Base-by-base conservation (phyloP, 64 coral and sea anemone species). In the Anthopleura sola region DNA sequence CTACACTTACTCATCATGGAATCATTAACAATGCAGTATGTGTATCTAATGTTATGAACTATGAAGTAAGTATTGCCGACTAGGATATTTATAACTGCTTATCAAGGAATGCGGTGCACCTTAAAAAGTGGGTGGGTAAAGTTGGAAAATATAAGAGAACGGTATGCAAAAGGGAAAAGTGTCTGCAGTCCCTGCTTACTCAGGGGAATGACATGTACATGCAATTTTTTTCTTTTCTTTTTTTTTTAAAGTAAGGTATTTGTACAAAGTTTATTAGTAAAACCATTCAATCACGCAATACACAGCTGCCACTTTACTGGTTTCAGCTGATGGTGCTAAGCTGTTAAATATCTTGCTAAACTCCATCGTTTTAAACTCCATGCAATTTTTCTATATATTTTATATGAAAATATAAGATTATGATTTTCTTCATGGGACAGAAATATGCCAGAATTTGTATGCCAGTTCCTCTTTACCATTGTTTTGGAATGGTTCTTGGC, bases 401-500 rank as follows among this genome's bases (percentile, higher is more conserved):
- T 53, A 12, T 14, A 53, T 53, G 50, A 34, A 32, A 71, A 34
- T 71, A 28, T 31, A 34, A 71, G n/a, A 12, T 36, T 0, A 71
- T 71, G 28, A 16, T 71, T 71, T 32, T 71, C 66, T 71, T 32
- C 29, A 71, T 34, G 3, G 24, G 19, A 32, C 29, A 71, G 66
- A 34, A 71, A 34, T 33, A 71, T 71, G 26, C 66, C 26, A 71
- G 86, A 36, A 64, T 98, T 38, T 98, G 95, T 34, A 91, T 98
- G 16, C 92, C 95, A 50, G 96, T 98, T 58, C 96, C 96, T 40
- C 84, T 98, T 13, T 98, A 98, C 58, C 96, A 98, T 62, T 94
- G 96, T 62, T 98, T 98, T 98, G 96, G 92, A 74, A 98, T 98
- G 96, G 92, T 94, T 31, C 82, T 94, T 75, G 96, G 96, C 49